A percentile compares a stretch with the other conserved stretches of the same genome.
Conservation (phyloP, 2,888 invertebrate genomes). For the Ennomos fuscantarius region DNA sequence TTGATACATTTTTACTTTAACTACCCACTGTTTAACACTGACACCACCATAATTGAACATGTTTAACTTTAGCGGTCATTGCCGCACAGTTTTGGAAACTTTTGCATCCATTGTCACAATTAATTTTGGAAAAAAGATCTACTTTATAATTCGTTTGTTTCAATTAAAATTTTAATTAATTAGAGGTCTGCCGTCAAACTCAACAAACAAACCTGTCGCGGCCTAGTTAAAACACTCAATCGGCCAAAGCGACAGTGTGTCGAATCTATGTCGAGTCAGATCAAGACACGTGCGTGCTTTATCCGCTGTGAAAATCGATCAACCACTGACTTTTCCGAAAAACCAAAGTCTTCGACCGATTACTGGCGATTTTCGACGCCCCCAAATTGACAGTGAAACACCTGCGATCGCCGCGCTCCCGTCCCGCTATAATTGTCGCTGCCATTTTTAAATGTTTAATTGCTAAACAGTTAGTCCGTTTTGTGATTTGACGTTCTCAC, state of each 20-base stretch:
- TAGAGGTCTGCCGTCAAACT: constrained; percentile 39
- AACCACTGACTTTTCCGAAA: constrained; percentile 70
- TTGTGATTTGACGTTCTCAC: constrained; percentile 77
- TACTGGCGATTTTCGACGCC: constrained; percentile 68
- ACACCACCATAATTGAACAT: no score
- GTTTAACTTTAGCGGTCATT: no score
- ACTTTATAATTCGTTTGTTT: not conserved
- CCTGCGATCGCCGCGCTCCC: constrained; percentile 73
- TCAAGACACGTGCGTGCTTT: constrained; percentile 78
- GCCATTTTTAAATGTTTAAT: constrained; percentile 74
- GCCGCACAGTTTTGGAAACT: no score
- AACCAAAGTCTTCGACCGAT: constrained; percentile 75
- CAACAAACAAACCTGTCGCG: constrained; percentile 54
- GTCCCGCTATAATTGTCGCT: constrained; percentile 72
- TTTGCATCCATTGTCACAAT: no score
- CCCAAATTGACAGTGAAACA: constrained; percentile 55
- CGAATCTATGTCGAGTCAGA: constrained; percentile 58
- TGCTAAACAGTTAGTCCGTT: constrained; percentile 73
- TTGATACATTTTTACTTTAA: no score
- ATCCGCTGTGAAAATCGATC: constrained; percentile 83
- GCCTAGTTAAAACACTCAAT: constrained; percentile 51
- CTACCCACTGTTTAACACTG: no score
- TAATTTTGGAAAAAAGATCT: no score
- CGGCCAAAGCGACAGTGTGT: constrained; percentile 58
- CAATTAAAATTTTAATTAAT: constrained; percentile 18